These are phyloP conservation scores for Rhadina sibilatrix DNA, from an alignment of 2,113 vertebrate genomes.

Conservation along the genomic window DNA sequence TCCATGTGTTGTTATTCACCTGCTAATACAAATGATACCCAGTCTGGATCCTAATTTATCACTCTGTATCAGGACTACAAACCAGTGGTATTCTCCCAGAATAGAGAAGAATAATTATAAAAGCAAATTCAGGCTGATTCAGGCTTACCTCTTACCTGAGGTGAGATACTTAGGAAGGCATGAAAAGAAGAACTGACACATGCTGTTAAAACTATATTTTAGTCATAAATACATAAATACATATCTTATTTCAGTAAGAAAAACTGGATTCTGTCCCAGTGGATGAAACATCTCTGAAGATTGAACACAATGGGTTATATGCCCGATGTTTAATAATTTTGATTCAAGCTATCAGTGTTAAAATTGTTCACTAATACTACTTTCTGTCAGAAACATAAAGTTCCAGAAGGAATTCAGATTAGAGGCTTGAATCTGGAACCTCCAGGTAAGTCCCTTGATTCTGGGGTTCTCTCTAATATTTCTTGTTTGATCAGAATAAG, in stretches of 20 bases:
- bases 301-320: not conserved
- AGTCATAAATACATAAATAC: not conserved
- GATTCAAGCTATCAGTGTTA: not conserved
- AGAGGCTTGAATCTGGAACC: not conserved
- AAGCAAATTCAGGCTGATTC: not conserved
- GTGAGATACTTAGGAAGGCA: not conserved
- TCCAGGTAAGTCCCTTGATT: not conserved
- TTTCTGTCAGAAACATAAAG: not conserved
- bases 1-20: not conserved
- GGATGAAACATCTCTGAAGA: not conserved
- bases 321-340: not conserved
- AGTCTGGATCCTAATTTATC: not conserved
- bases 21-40: not conserved
- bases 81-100: not conserved
- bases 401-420: not conserved
- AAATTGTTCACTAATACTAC: not conserved
- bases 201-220: not conserved
- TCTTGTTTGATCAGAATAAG: not conserved
- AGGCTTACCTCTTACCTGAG: not conserved
- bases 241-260: not conserved
- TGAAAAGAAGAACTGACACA: not conserved
- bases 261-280: not conserved
- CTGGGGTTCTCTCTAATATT: not conserved
- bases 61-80: not conserved
- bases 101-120: not conserved